Conservation (phyloP, 2,113 vertebrate species). For the Sinocyclocheilus rhinocerous region DNA sequence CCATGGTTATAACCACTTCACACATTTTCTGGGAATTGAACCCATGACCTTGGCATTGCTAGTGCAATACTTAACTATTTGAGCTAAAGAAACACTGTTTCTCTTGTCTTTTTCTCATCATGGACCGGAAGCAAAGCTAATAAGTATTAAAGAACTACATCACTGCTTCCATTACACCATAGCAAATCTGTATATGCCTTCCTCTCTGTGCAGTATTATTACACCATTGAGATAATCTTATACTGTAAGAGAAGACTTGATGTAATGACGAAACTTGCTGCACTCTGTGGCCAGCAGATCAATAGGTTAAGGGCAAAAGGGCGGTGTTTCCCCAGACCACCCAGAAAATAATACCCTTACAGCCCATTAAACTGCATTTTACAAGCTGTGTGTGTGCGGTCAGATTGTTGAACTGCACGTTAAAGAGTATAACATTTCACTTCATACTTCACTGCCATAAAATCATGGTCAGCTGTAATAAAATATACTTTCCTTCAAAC, state of each 20-base stretch:
- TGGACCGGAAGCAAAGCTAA: neutral
- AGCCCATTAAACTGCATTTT: neutral
- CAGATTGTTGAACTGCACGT: conserved; percentile 5
- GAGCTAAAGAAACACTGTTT: neutral
- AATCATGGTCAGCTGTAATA: neutral
- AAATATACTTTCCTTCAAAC: neutral
- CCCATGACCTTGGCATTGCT: neutral
- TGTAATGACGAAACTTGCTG: neutral
- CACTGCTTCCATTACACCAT: neutral
- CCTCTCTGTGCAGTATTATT: neutral
- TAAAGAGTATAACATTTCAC: neutral
- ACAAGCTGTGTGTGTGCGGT: neutral
- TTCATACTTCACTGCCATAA: neutral
- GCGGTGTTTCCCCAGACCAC: conserved; percentile 20
- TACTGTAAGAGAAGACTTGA: conserved; percentile 1
- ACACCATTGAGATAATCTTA: conserved; percentile 1
- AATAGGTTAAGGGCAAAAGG: neutral
- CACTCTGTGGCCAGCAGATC: neutral
- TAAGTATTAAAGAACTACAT: neutral
- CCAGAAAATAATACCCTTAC: conserved; percentile 15
- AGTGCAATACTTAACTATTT: neutral
- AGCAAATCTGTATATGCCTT: neutral
- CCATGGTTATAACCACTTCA: neutral
- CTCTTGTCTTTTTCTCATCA: neutral
- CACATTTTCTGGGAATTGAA: neutral